Percentiles rank a stretch among this genome's conserved stretches.
phyloP scores from a whole-genome alignment of 2,113 vertebrate genomes.

The Lynx canadensis region DNA sequence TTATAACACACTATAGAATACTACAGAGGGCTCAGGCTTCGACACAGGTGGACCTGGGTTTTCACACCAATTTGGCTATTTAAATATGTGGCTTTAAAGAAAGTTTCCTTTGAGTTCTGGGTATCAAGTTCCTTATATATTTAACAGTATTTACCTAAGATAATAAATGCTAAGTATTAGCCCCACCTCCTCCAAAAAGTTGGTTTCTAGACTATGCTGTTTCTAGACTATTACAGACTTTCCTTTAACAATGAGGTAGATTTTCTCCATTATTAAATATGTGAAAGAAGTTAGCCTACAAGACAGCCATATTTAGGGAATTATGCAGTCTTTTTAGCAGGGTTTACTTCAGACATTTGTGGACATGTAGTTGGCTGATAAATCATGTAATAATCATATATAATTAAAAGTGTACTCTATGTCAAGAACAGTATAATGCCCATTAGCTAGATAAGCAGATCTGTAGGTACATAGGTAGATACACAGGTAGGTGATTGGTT shows the following conservation, averaged over 20 bases:
- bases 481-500: background rate
- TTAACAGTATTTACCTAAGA: background rate
- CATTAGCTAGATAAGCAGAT: background rate
- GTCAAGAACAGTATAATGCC: background rate
- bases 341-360: background rate
- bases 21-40: background rate
- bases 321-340: background rate
- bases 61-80: background rate
- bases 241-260: background rate
- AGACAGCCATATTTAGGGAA: background rate
- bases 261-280: conserved; percentile 7
- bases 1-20: background rate
- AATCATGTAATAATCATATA: background rate
- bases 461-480: background rate
- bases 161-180: background rate
- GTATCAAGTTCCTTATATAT: background rate
- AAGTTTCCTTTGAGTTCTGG: background rate
- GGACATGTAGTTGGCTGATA: background rate
- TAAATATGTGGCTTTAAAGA: background rate
- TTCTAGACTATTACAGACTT: background rate
- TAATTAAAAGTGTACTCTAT: background rate
- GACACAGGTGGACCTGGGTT: background rate
- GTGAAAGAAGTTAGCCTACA: background rate
- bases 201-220: background rate
- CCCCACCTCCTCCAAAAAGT: rapidly evolving